A percentile compares a stretch with the other conserved stretches of the same genome.
Conservation (phyloP, 2,797 vertebrate genomes). For the Cryptoprocta ferox region DNA sequence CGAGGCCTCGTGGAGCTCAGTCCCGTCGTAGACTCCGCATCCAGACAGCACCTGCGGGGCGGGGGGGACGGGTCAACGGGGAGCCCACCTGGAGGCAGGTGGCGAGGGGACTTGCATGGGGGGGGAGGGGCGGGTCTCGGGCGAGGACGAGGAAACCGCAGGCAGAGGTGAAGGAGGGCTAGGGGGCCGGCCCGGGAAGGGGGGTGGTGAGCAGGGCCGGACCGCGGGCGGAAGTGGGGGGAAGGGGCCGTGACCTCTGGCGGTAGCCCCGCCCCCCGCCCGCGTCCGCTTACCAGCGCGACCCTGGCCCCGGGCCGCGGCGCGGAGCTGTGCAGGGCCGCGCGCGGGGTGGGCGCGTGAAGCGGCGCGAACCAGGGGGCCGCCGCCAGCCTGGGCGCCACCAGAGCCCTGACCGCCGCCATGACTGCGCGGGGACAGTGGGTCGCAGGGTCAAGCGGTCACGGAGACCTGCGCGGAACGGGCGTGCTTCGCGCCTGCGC, state of each 20-base stretch:
- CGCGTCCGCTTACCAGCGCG: slow-evolving; percentile 84
- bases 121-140: too few species aligned
- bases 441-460: background rate
- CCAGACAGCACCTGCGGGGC: slow-evolving; percentile 90
- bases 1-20: slow-evolving; percentile 93
- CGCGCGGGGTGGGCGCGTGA: background rate
- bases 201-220: background rate
- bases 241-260: background rate
- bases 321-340: slow-evolving; percentile 80
- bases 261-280: too few species aligned
- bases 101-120: background rate
- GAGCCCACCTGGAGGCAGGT: rapidly evolving
- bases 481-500: background rate
- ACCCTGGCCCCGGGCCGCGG: slow-evolving; percentile 75
- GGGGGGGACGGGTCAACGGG: background rate
- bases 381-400: background rate
- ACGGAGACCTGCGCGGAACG: rapidly evolving
- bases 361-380: background rate
- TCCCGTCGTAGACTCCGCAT: slow-evolving; percentile 92
- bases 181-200: too few species aligned
- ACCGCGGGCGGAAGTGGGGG: background rate
- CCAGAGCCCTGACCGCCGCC: background rate
- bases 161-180: too few species aligned
- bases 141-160: background rate
- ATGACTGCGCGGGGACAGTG: background rate